phyloP scores from a whole-genome alignment of 2,113 vertebrate genomes.

The Phyllopteryx taeniolatus region DNA sequence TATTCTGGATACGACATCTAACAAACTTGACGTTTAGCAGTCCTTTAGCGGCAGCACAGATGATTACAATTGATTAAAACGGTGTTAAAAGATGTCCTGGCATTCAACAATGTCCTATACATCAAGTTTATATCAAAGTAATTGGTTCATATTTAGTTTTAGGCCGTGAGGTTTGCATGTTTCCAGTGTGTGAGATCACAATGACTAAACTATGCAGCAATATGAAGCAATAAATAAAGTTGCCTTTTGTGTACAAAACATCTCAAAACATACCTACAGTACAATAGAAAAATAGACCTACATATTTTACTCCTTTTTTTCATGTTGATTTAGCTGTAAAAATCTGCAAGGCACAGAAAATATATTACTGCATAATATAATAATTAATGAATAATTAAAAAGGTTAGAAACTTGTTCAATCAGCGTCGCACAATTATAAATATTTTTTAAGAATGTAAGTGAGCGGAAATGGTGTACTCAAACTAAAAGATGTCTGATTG shows the following conservation, averaged over 20 bases:
- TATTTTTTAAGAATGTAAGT: neutral
- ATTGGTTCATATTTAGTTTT: neutral
- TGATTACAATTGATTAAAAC: slow-evolving; percentile 7
- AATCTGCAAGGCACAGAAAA: neutral
- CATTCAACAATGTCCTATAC: neutral
- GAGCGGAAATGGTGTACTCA: neutral
- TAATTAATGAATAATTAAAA: neutral
- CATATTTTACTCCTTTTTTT: neutral
- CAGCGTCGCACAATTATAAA: neutral
- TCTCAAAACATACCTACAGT: neutral
- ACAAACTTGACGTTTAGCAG: slow-evolving; percentile 12
- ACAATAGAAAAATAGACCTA: slow-evolving; percentile 2
- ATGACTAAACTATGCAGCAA: neutral
- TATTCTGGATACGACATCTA: slow-evolving; percentile 5
- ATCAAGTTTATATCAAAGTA: neutral
- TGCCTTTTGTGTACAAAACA: neutral
- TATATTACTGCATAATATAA: neutral
- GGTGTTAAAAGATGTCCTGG: neutral
- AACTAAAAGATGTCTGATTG: neutral
- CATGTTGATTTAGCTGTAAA: neutral
- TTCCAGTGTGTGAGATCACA: neutral
- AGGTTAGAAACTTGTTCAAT: neutral
- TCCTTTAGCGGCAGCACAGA: slow-evolving; percentile 18
- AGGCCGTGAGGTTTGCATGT: neutral
- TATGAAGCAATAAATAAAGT: neutral